A percentile compares a stretch with the other conserved stretches of the same genome.
These are phyloP conservation scores for Pavo muticus DNA, from an alignment of 2,113 vertebrate species.

Conservation along the genomic window DNA sequence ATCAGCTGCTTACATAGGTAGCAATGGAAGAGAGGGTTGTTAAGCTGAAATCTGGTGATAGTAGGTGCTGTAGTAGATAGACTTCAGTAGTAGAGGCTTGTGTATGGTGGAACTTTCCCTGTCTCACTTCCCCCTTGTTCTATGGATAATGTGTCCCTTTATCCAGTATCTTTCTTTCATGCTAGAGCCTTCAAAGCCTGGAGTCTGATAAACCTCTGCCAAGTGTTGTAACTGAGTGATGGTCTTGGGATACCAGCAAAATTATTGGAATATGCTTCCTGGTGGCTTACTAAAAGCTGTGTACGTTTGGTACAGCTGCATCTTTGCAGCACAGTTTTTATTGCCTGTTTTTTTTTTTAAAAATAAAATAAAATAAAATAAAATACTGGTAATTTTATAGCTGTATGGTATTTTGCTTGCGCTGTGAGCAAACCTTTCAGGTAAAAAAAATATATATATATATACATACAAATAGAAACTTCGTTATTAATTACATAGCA, in stretches of 20 bases:
- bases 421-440: not conserved
- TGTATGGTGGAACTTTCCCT: not conserved
- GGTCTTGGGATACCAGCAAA: not conserved
- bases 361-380: not conserved
- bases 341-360: not conserved
- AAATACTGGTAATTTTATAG: not conserved
- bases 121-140: not conserved
- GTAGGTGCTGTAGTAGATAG: not conserved
- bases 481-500: not conserved
- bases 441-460: not conserved
- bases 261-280: not conserved
- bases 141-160: not conserved
- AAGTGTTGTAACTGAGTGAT: fast-evolving
- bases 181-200: not conserved
- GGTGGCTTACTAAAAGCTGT: not conserved
- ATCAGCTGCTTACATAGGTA: not conserved
- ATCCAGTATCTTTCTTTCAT: not conserved
- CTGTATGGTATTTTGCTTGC: not conserved
- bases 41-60: not conserved
- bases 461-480: not conserved
- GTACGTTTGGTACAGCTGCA: not conserved
- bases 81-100: not conserved
- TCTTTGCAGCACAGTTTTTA: not conserved
- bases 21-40: not conserved
- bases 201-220: not conserved